phyloP scores from a whole-genome alignment of 2,797 vertebrate genomes.

The Vipera latastei region DNA sequence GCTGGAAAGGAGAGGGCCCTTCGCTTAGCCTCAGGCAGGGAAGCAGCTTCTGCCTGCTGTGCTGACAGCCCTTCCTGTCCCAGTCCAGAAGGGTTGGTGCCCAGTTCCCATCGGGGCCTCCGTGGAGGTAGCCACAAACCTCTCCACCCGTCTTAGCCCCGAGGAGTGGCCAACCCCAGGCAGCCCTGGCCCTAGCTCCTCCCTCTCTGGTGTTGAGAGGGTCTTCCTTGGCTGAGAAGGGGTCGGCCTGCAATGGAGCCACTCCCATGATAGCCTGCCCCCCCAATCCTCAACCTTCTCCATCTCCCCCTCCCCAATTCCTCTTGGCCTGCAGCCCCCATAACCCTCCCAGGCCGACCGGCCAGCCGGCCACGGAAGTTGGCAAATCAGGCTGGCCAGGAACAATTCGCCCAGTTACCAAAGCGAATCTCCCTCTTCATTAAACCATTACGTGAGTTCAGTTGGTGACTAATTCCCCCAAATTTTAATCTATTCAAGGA shows the following conservation, averaged over 20 bases:
- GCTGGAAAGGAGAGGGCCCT: not conserved
- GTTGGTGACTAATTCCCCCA: slow-evolving; percentile 40
- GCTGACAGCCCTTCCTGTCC: not conserved
- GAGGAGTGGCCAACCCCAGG: not conserved
- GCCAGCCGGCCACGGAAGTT: slow-evolving; percentile 37
- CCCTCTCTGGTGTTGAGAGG: not conserved
- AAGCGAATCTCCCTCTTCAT: slow-evolving; percentile 35
- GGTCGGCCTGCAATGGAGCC: not conserved
- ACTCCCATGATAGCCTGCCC: not conserved
- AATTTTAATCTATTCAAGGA: slow-evolving; percentile 38
- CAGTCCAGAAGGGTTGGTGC: not conserved
- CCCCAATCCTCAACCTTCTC: not conserved
- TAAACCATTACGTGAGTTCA: slow-evolving; percentile 42
- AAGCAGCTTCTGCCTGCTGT: not conserved
- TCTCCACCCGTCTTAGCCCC: too few relatives aligned
- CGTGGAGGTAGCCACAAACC: not conserved
- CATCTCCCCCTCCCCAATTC: not conserved
- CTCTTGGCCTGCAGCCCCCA: not conserved
- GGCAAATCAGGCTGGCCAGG: slow-evolving; percentile 41
- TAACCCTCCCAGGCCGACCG: not conserved
- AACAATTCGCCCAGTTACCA: slow-evolving; percentile 41
- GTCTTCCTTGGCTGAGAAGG: not conserved
- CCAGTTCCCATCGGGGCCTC: too few relatives aligned
- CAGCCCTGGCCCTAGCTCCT: not conserved
- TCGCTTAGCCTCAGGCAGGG: not conserved